Conservation (phyloP, 2,113 vertebrate species). For the Haliaeetus leucogaster region DNA sequence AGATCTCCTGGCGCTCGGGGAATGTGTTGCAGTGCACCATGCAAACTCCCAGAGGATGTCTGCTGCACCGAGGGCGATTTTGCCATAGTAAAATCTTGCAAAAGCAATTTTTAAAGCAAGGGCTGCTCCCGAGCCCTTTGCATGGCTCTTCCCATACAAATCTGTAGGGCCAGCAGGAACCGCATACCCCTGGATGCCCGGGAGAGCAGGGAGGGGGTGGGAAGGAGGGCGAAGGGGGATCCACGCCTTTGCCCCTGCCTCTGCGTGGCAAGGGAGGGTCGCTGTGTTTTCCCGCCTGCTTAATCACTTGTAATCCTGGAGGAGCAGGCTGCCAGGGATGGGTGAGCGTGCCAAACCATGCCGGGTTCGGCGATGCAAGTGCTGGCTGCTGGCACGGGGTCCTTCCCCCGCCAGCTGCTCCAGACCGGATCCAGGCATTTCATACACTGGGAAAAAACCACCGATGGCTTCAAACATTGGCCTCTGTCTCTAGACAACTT, state of each 20-base stretch:
- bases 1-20: not conserved
- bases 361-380: not conserved
- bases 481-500: not conserved
- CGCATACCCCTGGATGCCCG: not conserved
- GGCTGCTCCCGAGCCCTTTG: not conserved
- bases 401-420: not conserved
- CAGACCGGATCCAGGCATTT: not conserved
- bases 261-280: not conserved
- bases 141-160: rapidly evolving
- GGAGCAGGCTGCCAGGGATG: not conserved
- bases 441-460: not conserved
- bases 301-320: not conserved
- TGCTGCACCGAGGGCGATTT: not conserved
- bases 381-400: not conserved
- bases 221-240: not conserved
- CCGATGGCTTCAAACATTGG: not conserved
- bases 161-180: not conserved
- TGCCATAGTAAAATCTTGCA: not conserved
- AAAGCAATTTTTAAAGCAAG: not conserved
- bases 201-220: not conserved
- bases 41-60: not conserved
- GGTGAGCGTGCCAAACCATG: rapidly evolving
- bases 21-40: rapidly evolving
- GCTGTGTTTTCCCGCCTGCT: not conserved
- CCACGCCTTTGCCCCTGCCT: not conserved